Conservation (phyloP, 2,113 vertebrate genomes). For the Xiphophorus hellerii region DNA sequence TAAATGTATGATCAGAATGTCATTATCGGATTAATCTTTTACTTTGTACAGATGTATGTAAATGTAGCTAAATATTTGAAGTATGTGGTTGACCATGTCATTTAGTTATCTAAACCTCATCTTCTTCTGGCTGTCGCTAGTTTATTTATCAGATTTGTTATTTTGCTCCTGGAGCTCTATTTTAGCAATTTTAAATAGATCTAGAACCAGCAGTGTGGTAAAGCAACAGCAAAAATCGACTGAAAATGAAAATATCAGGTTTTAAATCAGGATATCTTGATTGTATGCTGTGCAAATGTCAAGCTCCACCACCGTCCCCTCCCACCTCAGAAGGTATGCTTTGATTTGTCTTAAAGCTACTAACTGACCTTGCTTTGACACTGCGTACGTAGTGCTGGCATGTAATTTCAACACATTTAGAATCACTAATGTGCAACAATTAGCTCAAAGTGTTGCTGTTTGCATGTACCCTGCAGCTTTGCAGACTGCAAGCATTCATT, state of each 20-base stretch:
- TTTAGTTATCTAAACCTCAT: background rate
- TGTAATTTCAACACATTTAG: background rate
- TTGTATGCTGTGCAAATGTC: background rate
- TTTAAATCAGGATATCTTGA: background rate
- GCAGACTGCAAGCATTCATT: background rate
- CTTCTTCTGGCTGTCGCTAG: background rate
- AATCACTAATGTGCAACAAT: background rate
- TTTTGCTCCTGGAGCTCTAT: no score
- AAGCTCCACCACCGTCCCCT: background rate
- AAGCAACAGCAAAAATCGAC: background rate
- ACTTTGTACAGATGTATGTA: background rate
- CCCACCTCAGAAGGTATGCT: background rate
- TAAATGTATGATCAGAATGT: background rate
- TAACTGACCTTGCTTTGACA: background rate
- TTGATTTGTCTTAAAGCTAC: slow-evolving; percentile 2
- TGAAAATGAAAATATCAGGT: background rate
- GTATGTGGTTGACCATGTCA: background rate
- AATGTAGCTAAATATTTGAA: background rate
- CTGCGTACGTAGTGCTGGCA: background rate
- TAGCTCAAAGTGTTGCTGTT: slow-evolving; percentile 1
- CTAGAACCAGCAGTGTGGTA: background rate
- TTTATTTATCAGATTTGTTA: background rate
- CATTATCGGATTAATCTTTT: background rate
- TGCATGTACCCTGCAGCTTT: background rate
- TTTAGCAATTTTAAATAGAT: background rate